Base-by-base conservation (phyloP, 2,113 vertebrate species). In the Centrocercus urophasianus region DNA sequence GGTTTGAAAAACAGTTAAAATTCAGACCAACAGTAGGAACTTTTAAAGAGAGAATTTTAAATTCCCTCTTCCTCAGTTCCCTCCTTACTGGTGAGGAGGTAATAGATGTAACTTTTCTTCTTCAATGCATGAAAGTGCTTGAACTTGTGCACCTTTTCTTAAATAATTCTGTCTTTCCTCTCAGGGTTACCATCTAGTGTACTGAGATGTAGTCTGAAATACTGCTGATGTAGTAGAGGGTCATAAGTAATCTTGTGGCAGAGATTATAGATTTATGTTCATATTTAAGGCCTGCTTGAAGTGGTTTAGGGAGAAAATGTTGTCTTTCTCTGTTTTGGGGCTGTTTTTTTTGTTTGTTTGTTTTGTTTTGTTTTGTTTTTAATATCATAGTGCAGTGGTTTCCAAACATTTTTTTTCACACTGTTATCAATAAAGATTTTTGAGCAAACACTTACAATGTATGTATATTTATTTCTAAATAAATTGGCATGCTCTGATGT, bases 181-280 rank as follows among this genome's bases (percentile, higher is more conserved):
- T 30, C 61, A 32, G 16, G 6, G 57, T 61, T 92, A 76, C 34
- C 14, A 54, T 65, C 60, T 76, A 57, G 19, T 14, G 17, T 77
- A 25, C 10, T 30, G 52, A 32, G 16, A 70, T 89, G 73, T 90
- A 70, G 47, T 90, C 25, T 83, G 56, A 92, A 32, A 73, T 77
- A 40, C 22, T 92, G 18, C 10, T 83, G 0, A 5, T 47, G 14
- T 90, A 40, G 21, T 86, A 76, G 38, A 52, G 7, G 3, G 28
- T 73, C 19, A 13, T 32, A 73, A 11, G 30, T 86, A 92, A 73
- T 86, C 69, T 19, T 3, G 3, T 42, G 64, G 50, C 59, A 95
- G 11, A 8, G 32, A 48, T 75, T 90, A 71, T 20, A 69, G 47
- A 25, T 61, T 83, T 88, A 25, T 66, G 7, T 52, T 92, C 0